Evolutionary conservation across 2,888 invertebrate species (phyloP).

Genomic region (Drosophila stalkeri): DNA sequence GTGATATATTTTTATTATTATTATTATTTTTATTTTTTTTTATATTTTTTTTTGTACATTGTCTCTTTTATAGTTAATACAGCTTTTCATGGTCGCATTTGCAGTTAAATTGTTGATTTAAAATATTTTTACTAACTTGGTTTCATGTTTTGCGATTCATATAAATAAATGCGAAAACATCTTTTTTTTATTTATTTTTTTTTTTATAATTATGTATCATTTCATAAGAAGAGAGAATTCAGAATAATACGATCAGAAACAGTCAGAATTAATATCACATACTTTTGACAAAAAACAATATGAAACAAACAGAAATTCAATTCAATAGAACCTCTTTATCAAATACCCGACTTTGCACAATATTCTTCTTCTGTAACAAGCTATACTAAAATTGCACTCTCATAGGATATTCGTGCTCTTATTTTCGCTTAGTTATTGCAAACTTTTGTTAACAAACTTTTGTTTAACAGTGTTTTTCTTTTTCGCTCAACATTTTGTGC

Average conservation of each 20-base stretch:
- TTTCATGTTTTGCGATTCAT: conserved; percentile 2
- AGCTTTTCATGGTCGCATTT: conserved; percentile 23
- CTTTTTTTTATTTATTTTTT: neutral
- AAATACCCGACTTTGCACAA: neutral
- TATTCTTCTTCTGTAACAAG: neutral
- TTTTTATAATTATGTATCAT: too few species aligned
- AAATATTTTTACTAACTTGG: conserved; percentile 13
- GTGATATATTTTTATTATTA: conserved; percentile 23
- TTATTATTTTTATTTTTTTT: too few species aligned
- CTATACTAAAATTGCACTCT: conserved; percentile 1
- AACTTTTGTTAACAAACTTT: conserved; percentile 40
- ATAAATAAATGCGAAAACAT: neutral
- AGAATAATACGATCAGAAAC: too few species aligned
- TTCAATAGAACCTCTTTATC: neutral
- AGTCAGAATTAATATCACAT: neutral
- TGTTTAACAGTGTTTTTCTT: conserved; percentile 40
- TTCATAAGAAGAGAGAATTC: too few species aligned
- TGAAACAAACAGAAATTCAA: neutral
- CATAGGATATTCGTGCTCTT: neutral
- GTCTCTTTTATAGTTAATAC: conserved; percentile 41
- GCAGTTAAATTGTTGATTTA: conserved; percentile 12
- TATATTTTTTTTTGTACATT: conserved; percentile 26
- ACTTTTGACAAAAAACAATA: too few species aligned
- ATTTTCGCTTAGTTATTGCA: conserved; percentile 23
- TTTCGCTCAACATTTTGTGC: conserved; percentile 31